Conservation (phyloP, 2,888 invertebrate genomes). For the Ctenicera cuprea region DNA sequence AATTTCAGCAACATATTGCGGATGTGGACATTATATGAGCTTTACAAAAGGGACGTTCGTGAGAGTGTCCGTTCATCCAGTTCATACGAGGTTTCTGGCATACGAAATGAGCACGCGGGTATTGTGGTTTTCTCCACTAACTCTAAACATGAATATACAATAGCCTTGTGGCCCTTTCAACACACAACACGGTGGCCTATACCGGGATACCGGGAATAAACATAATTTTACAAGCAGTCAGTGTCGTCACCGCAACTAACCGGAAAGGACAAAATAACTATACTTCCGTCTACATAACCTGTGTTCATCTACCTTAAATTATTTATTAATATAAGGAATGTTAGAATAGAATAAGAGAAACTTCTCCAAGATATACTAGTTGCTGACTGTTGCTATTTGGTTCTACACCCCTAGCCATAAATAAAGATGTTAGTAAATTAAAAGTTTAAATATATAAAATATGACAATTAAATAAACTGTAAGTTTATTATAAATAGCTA, state of each 20-base stretch:
- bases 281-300: background rate
- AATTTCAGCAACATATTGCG: constrained; percentile 34
- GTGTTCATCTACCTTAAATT: too few species aligned
- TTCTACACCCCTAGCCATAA: too few species aligned
- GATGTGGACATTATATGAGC: constrained; percentile 5
- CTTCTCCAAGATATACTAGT: too few species aligned
- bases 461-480: too few species aligned
- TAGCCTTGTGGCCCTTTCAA: constrained; percentile 27
- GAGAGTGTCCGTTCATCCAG: constrained; percentile 31
- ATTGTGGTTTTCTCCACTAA: constrained; percentile 33
- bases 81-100: constrained; percentile 28
- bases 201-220: constrained; percentile 23
- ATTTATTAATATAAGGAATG: too few species aligned
- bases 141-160: constrained; percentile 34
- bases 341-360: too few species aligned
- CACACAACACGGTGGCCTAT: constrained; percentile 23
- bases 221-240: constrained; percentile 26
- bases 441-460: too few species aligned
- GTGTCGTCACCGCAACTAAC: constrained; percentile 5
- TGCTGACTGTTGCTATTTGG: too few species aligned
- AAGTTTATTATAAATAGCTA: too few species aligned
- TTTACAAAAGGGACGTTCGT: constrained; percentile 18
- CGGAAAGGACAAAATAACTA: constrained; percentile 13
- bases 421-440: too few species aligned
- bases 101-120: constrained; percentile 33